Evolutionary conservation across 2,797 vertebrate genomes (phyloP), one percentile per base, ranked within the genome.

Genomic region (Thalassophryne amazonica): DNA sequence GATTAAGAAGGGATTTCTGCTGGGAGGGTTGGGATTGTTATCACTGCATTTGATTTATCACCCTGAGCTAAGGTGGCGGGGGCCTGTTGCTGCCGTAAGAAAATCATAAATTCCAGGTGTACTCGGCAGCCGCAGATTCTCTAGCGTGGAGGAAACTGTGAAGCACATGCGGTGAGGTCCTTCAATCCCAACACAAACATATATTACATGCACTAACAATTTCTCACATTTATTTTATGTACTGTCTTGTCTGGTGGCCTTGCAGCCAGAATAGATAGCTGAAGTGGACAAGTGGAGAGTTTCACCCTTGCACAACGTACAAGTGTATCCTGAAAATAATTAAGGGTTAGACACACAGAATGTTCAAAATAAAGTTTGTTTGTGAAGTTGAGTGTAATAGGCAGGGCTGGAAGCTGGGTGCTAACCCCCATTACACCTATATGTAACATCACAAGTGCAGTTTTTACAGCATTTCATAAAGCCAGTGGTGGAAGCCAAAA

Each of bases 41-140:
- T 89, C 85, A 71, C 74, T 68, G 30, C 30, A 17, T 74, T 77
- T 87, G 83, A 91, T 91, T 88, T 88, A 90, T 87, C 73, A 56
- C 76, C 57, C 40, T 32, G 46, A 51, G 56, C 39, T 51, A 55
- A 57, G 45, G 68, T 12, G 55, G 40, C 49, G 76, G 70, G 63
- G 60, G 48, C 36, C 43, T 28, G 50, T 39, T 54, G 67, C 73
- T 73, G 69, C 66, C 3, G 23, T 59, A 59, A 58, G 64, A 80
- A 69, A 76, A 72, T 57, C 71, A 73, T 74, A 63, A 66, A 80
- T 78, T 81, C 66, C 82, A 85, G 78, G 81, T 84, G 81, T 49
- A 41, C 4, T 19, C 24, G 31, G 52, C 42, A 42, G 11, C 45
- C 33, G 40, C 51, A 41, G 57, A 70, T 37, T 30, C 31, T 33